phyloP scores from a whole-genome alignment of 2,888 invertebrate species.

The Cabera pusaria region DNA sequence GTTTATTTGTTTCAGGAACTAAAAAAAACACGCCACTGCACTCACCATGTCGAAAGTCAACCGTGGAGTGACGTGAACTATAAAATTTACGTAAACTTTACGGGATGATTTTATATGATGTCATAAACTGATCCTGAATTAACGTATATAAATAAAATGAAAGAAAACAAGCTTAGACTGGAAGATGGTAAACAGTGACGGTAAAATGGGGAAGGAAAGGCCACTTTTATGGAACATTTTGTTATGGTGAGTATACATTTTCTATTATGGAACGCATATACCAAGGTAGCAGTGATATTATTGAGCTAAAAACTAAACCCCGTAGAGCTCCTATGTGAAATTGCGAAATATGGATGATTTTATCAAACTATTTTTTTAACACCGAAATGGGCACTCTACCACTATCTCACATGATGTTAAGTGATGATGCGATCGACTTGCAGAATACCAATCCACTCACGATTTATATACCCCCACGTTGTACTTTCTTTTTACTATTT shows the following conservation, averaged over 20 bases:
- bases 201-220: slow-evolving; percentile 62
- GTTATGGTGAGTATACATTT: slow-evolving; percentile 67
- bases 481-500: no score
- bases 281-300: no score
- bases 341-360: no score
- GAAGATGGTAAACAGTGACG: slow-evolving; percentile 41
- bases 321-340: no score
- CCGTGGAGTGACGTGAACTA: slow-evolving; percentile 41
- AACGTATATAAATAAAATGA: slow-evolving; percentile 45
- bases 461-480: no score
- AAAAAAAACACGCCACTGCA: slow-evolving; percentile 28
- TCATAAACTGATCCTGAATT: slow-evolving; percentile 20
- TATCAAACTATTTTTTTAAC: no score
- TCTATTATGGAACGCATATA: no score
- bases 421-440: no score
- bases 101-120: slow-evolving; percentile 20
- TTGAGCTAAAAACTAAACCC: no score
- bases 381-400: no score
- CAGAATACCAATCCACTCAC: no score
- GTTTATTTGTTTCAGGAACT: slow-evolving; percentile 43
- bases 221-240: slow-evolving; percentile 44
- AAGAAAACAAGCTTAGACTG: slow-evolving; percentile 40
- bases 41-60: slow-evolving; percentile 32
- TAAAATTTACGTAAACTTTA: slow-evolving; percentile 21
- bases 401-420: no score